Percentiles rank a stretch among this genome's conserved stretches.
Evolutionary conservation across 2,113 vertebrate species (phyloP).

Genomic region (Oreotrochilus melanogaster): DNA sequence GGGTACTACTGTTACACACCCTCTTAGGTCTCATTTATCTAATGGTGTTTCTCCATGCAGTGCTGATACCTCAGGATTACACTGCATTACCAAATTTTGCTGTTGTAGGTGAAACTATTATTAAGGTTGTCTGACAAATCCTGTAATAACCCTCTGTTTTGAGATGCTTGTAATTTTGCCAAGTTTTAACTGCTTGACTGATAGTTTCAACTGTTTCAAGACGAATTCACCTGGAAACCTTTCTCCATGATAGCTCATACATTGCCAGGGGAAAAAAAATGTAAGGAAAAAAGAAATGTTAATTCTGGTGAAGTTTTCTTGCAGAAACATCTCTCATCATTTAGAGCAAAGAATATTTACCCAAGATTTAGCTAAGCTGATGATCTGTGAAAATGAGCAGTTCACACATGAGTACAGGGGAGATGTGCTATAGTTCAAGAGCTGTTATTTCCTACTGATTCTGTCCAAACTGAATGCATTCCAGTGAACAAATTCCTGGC

Average conservation of each 20-base stretch:
- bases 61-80: slow-evolving; percentile 57
- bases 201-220: neutral
- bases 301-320: slow-evolving; percentile 9
- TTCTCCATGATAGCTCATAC: neutral
- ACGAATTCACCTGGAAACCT: slow-evolving; percentile 36
- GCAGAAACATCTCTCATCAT: neutral
- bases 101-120: slow-evolving; percentile 52
- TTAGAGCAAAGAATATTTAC: slow-evolving; percentile 18
- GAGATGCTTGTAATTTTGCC: neutral
- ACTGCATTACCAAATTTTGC: neutral
- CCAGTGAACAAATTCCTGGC: slow-evolving; percentile 68
- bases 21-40: slow-evolving; percentile 36
- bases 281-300: neutral
- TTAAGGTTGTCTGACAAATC: slow-evolving; percentile 49
- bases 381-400: slow-evolving; percentile 72
- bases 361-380: slow-evolving; percentile 56
- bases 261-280: neutral
- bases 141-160: neutral
- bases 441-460: slow-evolving; percentile 68
- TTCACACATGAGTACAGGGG: slow-evolving; percentile 69
- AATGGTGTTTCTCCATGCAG: slow-evolving; percentile 12
- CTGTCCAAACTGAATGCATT: slow-evolving; percentile 67
- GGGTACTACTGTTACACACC: neutral
- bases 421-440: slow-evolving; percentile 67
- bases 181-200: slow-evolving; percentile 5